Percentiles rank a stretch among this genome's conserved stretches.
Conservation (phyloP, 2,797 vertebrate genomes). For the Phataginus tricuspis region DNA sequence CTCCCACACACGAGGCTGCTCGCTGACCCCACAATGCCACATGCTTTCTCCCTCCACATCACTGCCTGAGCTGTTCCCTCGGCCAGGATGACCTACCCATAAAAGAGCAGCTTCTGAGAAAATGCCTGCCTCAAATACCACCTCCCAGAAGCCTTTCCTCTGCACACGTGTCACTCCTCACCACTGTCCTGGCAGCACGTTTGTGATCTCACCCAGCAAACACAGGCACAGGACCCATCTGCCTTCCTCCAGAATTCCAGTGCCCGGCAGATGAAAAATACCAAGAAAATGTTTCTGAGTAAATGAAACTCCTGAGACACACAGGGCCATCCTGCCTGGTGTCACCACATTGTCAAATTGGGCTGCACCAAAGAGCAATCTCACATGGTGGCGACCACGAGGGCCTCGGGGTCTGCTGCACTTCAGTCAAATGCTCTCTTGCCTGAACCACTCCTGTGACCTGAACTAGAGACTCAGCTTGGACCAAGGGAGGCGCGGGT, state of each 20-base stretch:
- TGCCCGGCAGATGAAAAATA: not conserved
- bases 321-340: not conserved
- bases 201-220: not conserved
- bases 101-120: not conserved
- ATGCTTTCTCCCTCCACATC: not conserved
- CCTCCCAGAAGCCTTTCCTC: not conserved
- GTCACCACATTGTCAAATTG: not conserved
- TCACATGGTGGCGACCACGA: not conserved
- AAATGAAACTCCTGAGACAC: not conserved
- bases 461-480: not conserved
- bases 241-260: not conserved
- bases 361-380: not conserved
- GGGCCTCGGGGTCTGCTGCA: not conserved
- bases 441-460: not conserved
- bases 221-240: not conserved
- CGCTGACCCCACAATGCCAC: accelerated
- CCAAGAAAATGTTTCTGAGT: not conserved
- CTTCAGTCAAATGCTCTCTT: not conserved
- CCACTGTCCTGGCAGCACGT: not conserved
- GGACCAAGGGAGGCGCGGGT: not conserved
- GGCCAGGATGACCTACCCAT: not conserved
- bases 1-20: not conserved
- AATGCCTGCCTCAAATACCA: not conserved
- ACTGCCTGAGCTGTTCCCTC: no score
- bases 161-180: not conserved